phyloP scores from a whole-genome alignment of 1,140 invertebrate species.

The Macrosteles quadrilineatus region DNA sequence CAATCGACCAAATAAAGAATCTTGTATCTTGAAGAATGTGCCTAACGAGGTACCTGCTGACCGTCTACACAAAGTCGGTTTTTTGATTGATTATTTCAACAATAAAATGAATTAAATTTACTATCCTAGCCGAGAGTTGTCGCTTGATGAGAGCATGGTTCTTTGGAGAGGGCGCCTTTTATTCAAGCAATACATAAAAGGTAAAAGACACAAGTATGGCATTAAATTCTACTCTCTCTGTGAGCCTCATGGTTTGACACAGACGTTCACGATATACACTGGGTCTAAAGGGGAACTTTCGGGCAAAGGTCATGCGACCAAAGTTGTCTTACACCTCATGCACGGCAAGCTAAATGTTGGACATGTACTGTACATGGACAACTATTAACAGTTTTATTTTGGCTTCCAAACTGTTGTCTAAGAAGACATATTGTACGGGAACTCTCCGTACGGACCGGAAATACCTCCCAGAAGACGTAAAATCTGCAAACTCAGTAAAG shows the following conservation, averaged over 20 bases:
- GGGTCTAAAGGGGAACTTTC: constrained; percentile 28
- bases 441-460: neutral
- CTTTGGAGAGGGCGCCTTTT: constrained; percentile 4
- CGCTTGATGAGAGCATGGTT: constrained; percentile 18
- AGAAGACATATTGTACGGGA: constrained; percentile 3
- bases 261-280: constrained; percentile 39
- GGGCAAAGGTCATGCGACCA: constrained; percentile 33
- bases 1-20: too few species aligned
- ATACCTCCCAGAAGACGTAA: neutral
- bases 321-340: constrained; percentile 30
- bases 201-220: constrained; percentile 21
- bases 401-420: neutral
- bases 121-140: constrained; percentile 40
- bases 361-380: constrained; percentile 33
- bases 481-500: neutral
- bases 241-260: constrained; percentile 35
- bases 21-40: too few species aligned
- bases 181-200: constrained; percentile 20
- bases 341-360: constrained; percentile 13
- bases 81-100: constrained; percentile 41
- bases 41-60: neutral
- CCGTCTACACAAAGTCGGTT: constrained; percentile 28
- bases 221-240: constrained; percentile 31
- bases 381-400: constrained; percentile 31
- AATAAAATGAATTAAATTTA: constrained; percentile 42